phyloP scores from a whole-genome alignment of 2,888 invertebrate genomes.

The Rhingia rostrata region DNA sequence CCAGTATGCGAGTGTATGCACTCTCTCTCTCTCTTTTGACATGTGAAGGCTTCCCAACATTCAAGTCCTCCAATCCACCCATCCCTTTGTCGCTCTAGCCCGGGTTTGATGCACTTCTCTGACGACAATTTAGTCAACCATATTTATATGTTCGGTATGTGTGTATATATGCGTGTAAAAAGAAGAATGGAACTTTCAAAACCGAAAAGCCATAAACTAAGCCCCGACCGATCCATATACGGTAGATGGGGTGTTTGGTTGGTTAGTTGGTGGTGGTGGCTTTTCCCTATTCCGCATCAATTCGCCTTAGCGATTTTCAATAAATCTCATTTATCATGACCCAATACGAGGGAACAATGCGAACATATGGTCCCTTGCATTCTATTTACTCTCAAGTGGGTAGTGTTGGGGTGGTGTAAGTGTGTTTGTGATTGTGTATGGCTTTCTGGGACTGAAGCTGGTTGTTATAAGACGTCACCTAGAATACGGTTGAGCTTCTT shows the following conservation, averaged over 20 bases:
- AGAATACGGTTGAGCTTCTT: slow-evolving; percentile 34
- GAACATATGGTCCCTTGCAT: slow-evolving; percentile 66
- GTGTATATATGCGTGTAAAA: not conserved
- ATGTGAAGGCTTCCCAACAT: slow-evolving; percentile 46
- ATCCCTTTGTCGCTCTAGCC: not conserved
- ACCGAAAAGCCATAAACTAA: slow-evolving; percentile 70
- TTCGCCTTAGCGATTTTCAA: slow-evolving; percentile 76
- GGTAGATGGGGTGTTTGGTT: not conserved
- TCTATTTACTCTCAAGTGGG: not conserved
- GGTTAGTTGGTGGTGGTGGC: not conserved
- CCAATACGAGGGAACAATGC: slow-evolving; percentile 72
- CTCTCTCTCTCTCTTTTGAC: slow-evolving; percentile 47
- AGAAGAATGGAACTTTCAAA: slow-evolving; percentile 60
- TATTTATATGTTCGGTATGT: not conserved
- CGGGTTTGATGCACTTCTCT: slow-evolving; percentile 49
- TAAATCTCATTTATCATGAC: slow-evolving; percentile 76
- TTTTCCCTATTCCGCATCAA: slow-evolving; percentile 69
- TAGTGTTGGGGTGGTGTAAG: not conserved
- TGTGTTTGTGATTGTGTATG: slow-evolving; percentile 1
- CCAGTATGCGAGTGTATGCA: not conserved
- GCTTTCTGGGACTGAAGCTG: slow-evolving; percentile 37
- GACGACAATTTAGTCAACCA: slow-evolving; percentile 67
- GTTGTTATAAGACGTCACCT: slow-evolving; percentile 62
- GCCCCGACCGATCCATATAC: slow-evolving; percentile 8
- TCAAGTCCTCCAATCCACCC: not conserved